Evolutionary conservation across 2,113 vertebrate species (phyloP).

Genomic region (Pluvianellus socialis): DNA sequence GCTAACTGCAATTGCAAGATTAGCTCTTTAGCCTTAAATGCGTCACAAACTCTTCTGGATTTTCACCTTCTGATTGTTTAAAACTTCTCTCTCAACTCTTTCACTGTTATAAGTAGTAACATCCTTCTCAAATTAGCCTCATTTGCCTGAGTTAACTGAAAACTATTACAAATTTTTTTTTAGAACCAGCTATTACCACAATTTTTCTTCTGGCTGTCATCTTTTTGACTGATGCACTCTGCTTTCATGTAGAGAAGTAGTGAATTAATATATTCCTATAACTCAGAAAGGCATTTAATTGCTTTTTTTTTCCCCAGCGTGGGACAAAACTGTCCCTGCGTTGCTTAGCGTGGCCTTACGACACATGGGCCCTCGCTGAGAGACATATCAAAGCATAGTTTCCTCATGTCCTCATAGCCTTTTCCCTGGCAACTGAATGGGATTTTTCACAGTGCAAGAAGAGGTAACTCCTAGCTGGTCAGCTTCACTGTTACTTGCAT

Average conservation of each 20-base stretch:
- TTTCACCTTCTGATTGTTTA: constrained; percentile 34
- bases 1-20: constrained; percentile 21
- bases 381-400: neutral
- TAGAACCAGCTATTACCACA: neutral
- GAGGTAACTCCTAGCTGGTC: neutral
- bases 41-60: neutral
- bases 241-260: neutral
- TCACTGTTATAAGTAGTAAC: constrained; percentile 1
- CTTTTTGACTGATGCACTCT: neutral
- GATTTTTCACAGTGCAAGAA: neutral
- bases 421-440: neutral
- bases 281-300: neutral
- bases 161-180: neutral
- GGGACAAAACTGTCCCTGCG: neutral
- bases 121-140: neutral
- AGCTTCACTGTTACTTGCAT: neutral
- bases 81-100: constrained; percentile 24
- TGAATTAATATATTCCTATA: neutral
- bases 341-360: neutral
- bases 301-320: neutral
- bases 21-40: constrained; percentile 39
- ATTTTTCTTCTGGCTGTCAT: neutral
- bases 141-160: constrained; percentile 20
- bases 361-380: neutral
- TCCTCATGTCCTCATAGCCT: neutral